Evolutionary conservation across 2,113 vertebrate genomes (phyloP).

Genomic region (Nymphicus hollandicus): DNA sequence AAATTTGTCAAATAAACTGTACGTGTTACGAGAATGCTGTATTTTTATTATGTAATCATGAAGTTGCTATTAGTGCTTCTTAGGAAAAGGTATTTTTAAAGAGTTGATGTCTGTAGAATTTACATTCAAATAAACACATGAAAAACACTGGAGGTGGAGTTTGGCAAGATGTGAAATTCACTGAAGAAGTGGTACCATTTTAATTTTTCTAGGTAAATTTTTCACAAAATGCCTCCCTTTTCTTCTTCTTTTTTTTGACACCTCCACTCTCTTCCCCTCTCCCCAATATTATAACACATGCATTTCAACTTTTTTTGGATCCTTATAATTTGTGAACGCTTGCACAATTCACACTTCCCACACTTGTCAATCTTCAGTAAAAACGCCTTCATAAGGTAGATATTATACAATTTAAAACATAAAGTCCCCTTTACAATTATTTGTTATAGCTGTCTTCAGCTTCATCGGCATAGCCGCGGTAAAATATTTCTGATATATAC

Average conservation of each 20-base stretch:
- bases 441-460: constrained; percentile 58
- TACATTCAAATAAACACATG: neutral
- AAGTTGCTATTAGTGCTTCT: neutral
- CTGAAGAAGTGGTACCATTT: constrained; percentile 16
- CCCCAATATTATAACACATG: constrained; percentile 65
- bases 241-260: neutral
- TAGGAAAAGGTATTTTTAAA: constrained; percentile 1
- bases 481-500: constrained; percentile 14
- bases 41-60: constrained; percentile 17
- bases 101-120: neutral
- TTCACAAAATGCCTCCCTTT: constrained; percentile 31
- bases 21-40: neutral
- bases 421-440: constrained; percentile 62
- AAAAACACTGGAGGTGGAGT: neutral
- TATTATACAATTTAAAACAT: constrained; percentile 68
- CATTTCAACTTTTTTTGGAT: constrained; percentile 67
- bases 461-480: neutral
- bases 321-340: constrained; percentile 67
- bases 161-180: neutral
- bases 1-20: constrained; percentile 8
- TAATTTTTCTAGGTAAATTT: constrained; percentile 29
- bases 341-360: constrained; percentile 70
- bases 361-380: constrained; percentile 69
- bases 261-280: constrained; percentile 48
- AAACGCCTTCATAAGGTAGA: constrained; percentile 65